Evolutionary conservation across 2,797 vertebrate species (phyloP), one percentile per base, ranked within the genome.

Genomic region (Enteromius mattozi): DNA sequence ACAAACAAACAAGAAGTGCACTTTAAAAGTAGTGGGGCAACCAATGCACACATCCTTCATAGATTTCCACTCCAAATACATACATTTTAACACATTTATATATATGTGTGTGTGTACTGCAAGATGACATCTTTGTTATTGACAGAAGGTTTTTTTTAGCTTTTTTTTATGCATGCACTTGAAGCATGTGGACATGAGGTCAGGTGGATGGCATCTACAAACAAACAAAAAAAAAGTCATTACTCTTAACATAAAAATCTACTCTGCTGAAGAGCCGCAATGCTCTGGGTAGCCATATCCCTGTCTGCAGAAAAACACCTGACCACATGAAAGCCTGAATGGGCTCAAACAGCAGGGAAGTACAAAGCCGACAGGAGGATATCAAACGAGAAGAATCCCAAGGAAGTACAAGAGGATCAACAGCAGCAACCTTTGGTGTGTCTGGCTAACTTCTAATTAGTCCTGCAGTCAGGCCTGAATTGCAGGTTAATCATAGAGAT

Each of bases 401-500:
- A 89, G 86, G 86, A 93, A 94, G 94, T 94, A 90, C 92, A 91
- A 92, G 92, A 91, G 90, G 90, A 86, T 91, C 88, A 80, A 80
- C 86, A 89, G 87, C 89, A 88, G 78, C 88, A 93, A 87, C 88
- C 93, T 95, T 94, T 94, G 93, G 92, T 94, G 93, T 93, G 90
- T 89, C 89, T 89, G 91, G 93, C 91, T 93, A 93, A 92, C 94
- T 92, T 94, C 90, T 95, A 95, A 95, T 95, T 95, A 95, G 90
- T 92, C 86, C 87, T 85, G 78, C 45, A 87, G 88, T 87, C 86
- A 85, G 84, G 86, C 85, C 90, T 93, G 93, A 87, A 92, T 93
- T 91, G 94, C 88, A 87, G 91, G 89, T 88, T 90, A 90, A 91
- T 90, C 90, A 93, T 90, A 93, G 90, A 93, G 92, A 89, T 90